Evolutionary conservation across 2,113 vertebrate genomes (phyloP), one percentile per base, ranked within the genome.

Genomic region (Thalassarche chlororhynchos): DNA sequence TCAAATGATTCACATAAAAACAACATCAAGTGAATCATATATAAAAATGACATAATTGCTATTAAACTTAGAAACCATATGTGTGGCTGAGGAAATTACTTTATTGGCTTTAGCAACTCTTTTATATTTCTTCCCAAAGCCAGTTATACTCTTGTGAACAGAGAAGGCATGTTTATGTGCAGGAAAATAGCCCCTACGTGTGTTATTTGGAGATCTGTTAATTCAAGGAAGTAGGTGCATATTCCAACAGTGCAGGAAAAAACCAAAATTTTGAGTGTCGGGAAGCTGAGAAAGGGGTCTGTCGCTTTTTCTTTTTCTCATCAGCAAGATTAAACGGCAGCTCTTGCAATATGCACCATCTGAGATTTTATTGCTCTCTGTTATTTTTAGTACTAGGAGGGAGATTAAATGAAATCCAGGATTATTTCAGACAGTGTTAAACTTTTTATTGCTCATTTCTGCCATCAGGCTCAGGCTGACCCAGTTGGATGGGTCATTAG

Each of bases 41-140:
- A 93, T 95, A 89, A 96, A 97, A 96, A 90, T 97, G 97, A 96
- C 94, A 97, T 97, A 96, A 97, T 95, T 96, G 96, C 95, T 88
- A 90, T 97, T 97, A 97, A 97, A 95, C 95, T 96, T 97, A 94
- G 95, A 96, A 97, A 93, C 94, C 97, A 96, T 97, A 97, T 97
- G 97, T 95, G 94, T 97, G 94, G 95, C 91, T 95, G 87, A 95
- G 93, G 93, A 96, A 95, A 95, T 86, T 96, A 88, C 94, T 95
- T 97, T 97, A 87, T 91, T 97, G 96, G 97, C 92, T 97, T 95
- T 97, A 98, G 97, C 87, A 96, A 94, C 90, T 96, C 94, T 89
- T 71, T 89, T 95, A 89, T 94, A 91, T 95, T 96, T 96, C 95
- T 98, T 98, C 94, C 95, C 97, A 79, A 95, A 95, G 83, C 93